These are phyloP conservation scores for Octodonta nipae DNA, from an alignment of 2,888 invertebrate species.

Conservation along the genomic window DNA sequence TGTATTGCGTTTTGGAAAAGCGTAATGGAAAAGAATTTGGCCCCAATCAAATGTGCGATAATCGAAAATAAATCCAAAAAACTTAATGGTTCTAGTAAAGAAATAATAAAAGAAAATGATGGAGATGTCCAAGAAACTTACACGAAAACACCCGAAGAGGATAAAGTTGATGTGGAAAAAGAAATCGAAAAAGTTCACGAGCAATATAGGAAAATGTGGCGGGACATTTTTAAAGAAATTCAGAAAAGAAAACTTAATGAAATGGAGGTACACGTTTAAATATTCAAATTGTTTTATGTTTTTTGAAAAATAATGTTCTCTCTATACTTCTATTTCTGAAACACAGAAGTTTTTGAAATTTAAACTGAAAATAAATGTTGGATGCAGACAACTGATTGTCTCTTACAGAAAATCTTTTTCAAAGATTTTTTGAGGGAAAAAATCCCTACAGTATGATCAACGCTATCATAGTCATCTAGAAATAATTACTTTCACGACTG, in stretches of 20 bases:
- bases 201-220: not conserved
- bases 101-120: not conserved
- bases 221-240: not conserved
- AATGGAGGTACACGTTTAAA: not conserved
- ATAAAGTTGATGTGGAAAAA: not conserved
- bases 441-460: too few relatives aligned
- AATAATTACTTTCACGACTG: too few relatives aligned
- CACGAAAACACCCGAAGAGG: not conserved
- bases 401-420: too few relatives aligned
- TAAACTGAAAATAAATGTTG: too few relatives aligned
- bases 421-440: too few relatives aligned
- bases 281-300: too few relatives aligned
- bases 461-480: too few relatives aligned
- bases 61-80: slow-evolving; percentile 10
- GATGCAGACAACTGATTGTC: too few relatives aligned
- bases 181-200: not conserved
- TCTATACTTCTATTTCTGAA: too few relatives aligned
- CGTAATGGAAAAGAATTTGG: slow-evolving; percentile 19
- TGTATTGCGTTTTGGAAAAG: slow-evolving; percentile 21
- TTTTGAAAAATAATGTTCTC: too few relatives aligned
- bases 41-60: slow-evolving; percentile 19
- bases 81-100: not conserved
- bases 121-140: not conserved
- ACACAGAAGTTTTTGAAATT: too few relatives aligned
- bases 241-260: not conserved